Evolutionary conservation across 2,888 invertebrate genomes (phyloP).

Genomic region (Sarcophaga rosellei): DNA sequence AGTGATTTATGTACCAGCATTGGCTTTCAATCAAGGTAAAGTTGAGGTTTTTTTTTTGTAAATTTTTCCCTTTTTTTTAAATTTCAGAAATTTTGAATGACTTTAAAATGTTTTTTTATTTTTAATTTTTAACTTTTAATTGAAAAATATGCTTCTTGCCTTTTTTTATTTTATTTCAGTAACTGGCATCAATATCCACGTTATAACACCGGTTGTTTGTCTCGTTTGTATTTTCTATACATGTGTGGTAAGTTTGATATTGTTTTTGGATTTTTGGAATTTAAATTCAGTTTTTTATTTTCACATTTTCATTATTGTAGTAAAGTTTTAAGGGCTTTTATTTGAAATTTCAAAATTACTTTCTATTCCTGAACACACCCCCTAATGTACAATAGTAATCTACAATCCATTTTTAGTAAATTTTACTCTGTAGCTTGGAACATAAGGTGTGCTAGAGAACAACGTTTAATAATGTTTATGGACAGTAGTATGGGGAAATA

Average conservation of each 20-base stretch:
- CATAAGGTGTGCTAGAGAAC: no score
- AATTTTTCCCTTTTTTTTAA: background rate
- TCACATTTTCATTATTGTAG: no score
- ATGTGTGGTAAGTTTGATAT: conserved; percentile 84
- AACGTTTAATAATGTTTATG: no score
- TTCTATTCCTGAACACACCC: no score
- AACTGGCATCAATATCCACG: conserved; percentile 88
- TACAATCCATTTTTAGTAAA: no score
- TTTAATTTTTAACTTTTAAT: background rate
- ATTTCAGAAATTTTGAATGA: background rate
- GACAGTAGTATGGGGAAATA: no score
- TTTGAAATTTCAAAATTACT: no score
- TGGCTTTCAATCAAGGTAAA: conserved; percentile 91
- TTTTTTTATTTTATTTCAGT: conserved; percentile 71
- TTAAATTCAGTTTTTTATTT: no score
- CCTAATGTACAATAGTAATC: no score
- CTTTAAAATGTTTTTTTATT: no score
- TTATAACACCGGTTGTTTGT: conserved; percentile 91
- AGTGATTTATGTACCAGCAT: conserved; percentile 87
- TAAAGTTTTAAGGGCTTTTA: no score
- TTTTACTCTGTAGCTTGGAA: no score
- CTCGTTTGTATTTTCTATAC: conserved; percentile 93
- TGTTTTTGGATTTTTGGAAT: background rate
- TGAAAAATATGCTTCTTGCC: background rate
- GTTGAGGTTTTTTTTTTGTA: background rate